Base-by-base conservation (phyloP, 2,888 invertebrate species). In the Pimpla rufipes region DNA sequence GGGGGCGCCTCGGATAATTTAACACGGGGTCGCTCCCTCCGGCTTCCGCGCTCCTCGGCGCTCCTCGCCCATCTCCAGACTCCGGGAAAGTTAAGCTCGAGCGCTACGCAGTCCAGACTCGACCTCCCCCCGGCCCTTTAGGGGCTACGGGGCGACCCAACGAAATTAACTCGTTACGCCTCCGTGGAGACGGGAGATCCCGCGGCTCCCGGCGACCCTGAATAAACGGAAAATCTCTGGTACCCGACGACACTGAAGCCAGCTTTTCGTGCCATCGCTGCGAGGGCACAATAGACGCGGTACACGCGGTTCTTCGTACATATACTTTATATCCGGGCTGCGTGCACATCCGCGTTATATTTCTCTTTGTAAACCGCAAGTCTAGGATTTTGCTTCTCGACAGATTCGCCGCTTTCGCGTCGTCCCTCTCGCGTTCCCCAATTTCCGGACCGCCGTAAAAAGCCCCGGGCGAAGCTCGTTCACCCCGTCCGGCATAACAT, bases 141-240 rank as follows among this genome's bases (percentile, higher is more conserved):
- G n/a, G n/a, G n/a, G n/a, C n/a, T n/a, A n/a, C n/a, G n/a, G n/a
- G n/a, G n/a, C n/a, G 40, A 59, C 23, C 45, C 16, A 77, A 55
- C 68, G 77, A 55, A 77, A 67, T 57, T 76, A 66, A 66, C 76
- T 76, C 76, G 76, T 66, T 66, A 52, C 52, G 55, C 52, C n/a
- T 59, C 37, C 52, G 21, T 16, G 50, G 74, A 74, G 62, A 52
- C 59, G 29, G 29, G 50, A 45, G 74, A 74, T 16, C 16, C 16
- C 21, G 59, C 23, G 59, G 57, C 73, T 52, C 13, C 37, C 11
- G 37, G 37, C 37, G 52, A 67, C 45, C 57, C 71, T 71, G 47
- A 73, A 73, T 73, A 73, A 73, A 62, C 59, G 73, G 47, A 73
- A 73, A 73, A 73, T 73, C 35, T 73, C 45, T 7, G 45, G 18